Evolutionary conservation across 2,888 invertebrate species (phyloP).

Genomic region (Cinara cedri): DNA sequence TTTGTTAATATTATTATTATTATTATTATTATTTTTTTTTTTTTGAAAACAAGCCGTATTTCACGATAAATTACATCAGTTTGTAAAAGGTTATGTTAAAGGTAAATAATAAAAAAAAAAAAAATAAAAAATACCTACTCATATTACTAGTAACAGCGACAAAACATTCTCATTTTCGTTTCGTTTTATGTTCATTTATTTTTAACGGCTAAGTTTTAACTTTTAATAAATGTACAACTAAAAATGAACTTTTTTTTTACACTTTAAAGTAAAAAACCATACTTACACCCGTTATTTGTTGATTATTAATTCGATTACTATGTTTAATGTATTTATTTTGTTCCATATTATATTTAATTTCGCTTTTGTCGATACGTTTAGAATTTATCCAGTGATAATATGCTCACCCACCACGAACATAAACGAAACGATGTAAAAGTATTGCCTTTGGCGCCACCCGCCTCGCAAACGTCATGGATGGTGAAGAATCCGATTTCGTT

Average conservation of each 20-base stretch:
- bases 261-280: too few species aligned
- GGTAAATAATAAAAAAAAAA: background rate
- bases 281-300: too few species aligned
- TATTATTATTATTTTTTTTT: background rate
- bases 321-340: background rate
- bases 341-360: background rate
- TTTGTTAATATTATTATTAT: too few species aligned
- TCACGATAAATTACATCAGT: slow-evolving; percentile 10
- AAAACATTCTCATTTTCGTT: slow-evolving; percentile 7
- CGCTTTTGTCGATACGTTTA: background rate
- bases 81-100: background rate
- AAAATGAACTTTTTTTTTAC: too few species aligned
- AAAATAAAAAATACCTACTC: background rate
- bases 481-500: slow-evolving; percentile 36
- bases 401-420: background rate
- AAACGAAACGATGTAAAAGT: background rate
- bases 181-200: slow-evolving; percentile 14
- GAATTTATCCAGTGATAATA: background rate
- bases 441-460: slow-evolving; percentile 34
- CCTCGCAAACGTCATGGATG: background rate
- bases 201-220: background rate
- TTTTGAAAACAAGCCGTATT: background rate
- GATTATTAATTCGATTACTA: background rate
- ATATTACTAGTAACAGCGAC: background rate
- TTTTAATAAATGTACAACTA: too few species aligned